Evolutionary conservation across 1,140 invertebrate genomes (phyloP), one percentile per base, ranked within the genome.

Genomic region (Nylanderia fulva): DNA sequence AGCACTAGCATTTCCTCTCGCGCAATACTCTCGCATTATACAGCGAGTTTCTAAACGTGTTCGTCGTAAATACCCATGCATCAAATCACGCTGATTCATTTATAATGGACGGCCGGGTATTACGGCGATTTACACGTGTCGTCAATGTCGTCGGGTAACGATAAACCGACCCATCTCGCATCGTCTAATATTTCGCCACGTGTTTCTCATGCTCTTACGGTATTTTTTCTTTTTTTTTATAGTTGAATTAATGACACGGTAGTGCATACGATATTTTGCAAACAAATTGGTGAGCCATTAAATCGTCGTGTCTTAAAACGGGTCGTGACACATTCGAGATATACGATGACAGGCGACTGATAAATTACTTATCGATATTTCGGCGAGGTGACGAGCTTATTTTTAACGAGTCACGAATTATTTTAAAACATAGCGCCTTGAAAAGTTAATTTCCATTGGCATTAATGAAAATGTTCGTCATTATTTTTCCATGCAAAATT

Each of bases 81-180:
- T 80, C 39, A 80, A 45, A 56, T 27, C 77, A 71, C 18, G 64
- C 64, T 80, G 64, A 80, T 80, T 80, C 63, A 63, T 80, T 80
- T 80, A 80, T 80, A 80, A 80, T 80, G 39, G 36, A 39, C n/a
- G 42, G 42, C 54, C 33, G 77, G 33, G 18, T 69, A 56, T 69
- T 29, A 69, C 76, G 18, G 24, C 36, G 9, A 56, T 69, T 80
- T 80, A 63, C 64, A 69, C 64, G 18, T 56, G 64, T 80, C 77
- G n/a, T 80, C 63, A 69, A 68, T 71, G 33, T 56, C 15, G 18
- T 4, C 54, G 63, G 63, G 45, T 71, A 45, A 4, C 4, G 27
- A 48, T 15, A 29, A 18, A 52, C n/a, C 15, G 15, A 39, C 24
- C 24, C 64, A 36, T 80, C 24, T 58, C 36, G 18, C 64, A 27